Base-by-base conservation (phyloP, 2,888 invertebrate species). In the Deilephila porcellus region DNA sequence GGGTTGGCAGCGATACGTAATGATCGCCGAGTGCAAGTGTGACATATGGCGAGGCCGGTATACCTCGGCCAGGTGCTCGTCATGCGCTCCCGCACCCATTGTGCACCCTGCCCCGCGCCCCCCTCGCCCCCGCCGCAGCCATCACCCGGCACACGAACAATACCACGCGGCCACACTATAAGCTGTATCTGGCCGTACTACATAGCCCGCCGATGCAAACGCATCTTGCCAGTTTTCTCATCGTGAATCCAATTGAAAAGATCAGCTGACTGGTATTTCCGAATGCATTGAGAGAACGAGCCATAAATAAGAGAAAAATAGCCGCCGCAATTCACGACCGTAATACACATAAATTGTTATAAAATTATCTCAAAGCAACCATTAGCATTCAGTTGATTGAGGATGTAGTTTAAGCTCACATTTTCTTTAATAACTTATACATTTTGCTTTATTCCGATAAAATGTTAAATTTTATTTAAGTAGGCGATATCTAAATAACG, bases 41-140 rank as follows among this genome's bases (percentile, higher is more conserved):
- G 90, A 91, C 94, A 94, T 94, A 94, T 93, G 94, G 93, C 88
- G 83, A 84, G 89, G 90, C 92, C 93, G 90, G 93, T 93, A 93
- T 85, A 86, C 86, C 89, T 85, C 89, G 85, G 86, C 94, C 94
- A 94, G 94, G 93, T 94, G 94, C 85, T 84, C 94, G 94, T 94
- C 93, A 94, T 93, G 94, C 93, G 92, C 93, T 90, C 92, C 85
- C 92, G 93, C 93, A 91, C 94, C 92, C 89, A 93, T 94, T 94
- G 93, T 93, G 81, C 75, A 79, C 76, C 79, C 77, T 17, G 25
- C 72, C 78, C 77, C 78, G 74, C 78, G 77, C 79, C 72, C 79
- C 82, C 80, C 76, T 76, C 81, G 11, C 45, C 20, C 77, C 82
- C 82, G 79, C 80, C 80, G 78, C 81, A 83, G 83, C 83, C 88